Conservation (phyloP, 2,113 vertebrate species). For the Hydrochoerus hydrochaeris region DNA sequence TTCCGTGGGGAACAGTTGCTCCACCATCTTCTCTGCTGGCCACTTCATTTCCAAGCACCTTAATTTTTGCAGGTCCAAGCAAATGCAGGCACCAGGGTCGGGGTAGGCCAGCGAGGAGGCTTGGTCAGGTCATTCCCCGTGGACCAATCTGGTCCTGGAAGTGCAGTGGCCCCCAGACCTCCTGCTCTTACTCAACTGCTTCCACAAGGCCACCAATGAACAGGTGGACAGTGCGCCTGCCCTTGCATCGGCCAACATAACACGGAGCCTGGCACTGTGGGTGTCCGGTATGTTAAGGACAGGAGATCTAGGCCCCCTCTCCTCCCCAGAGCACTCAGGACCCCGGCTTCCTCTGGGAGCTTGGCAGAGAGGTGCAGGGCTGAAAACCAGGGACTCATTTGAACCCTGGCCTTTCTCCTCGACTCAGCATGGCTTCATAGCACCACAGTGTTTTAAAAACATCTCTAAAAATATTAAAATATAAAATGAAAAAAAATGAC, state of each 20-base stretch:
- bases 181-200: fast-evolving
- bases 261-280: not conserved
- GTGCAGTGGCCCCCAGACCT: fast-evolving
- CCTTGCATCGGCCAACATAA: not conserved
- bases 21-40: not conserved
- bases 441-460: not conserved
- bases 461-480: not conserved
- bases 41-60: not conserved
- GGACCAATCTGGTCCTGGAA: fast-evolving
- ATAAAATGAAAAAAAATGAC: not conserved
- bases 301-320: not conserved
- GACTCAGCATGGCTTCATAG: not conserved
- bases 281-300: not conserved
- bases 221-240: not conserved
- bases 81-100: not conserved
- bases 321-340: not conserved
- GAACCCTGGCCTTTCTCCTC: not conserved
- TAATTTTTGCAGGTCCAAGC: not conserved
- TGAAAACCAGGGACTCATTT: not conserved
- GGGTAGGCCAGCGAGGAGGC: not conserved
- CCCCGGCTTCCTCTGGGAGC: not conserved
- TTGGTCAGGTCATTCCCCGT: fast-evolving
- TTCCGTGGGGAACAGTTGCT: not conserved
- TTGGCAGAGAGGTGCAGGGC: too few species aligned
- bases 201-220: not conserved